phyloP scores from a whole-genome alignment of 2,113 vertebrate genomes.

The Enhydra lutris region DNA sequence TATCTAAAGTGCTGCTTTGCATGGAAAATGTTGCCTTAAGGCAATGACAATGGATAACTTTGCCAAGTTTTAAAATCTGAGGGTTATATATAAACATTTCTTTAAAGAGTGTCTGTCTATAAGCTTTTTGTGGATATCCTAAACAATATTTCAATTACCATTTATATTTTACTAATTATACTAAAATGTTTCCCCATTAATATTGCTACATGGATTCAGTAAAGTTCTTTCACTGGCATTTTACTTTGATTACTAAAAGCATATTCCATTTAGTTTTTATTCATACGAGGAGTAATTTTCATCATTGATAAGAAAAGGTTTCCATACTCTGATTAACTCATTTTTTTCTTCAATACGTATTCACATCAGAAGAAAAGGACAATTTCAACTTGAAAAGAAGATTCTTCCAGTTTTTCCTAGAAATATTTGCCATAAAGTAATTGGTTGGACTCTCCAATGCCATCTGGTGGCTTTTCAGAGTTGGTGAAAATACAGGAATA shows the following conservation, averaged over 20 bases:
- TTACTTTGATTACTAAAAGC: background rate
- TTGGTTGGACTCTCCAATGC: constrained; percentile 78
- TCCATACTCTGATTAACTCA: constrained; percentile 9
- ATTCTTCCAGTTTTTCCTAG: constrained; percentile 6
- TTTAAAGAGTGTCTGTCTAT: background rate
- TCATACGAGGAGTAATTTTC: background rate
- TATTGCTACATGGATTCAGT: constrained; percentile 52
- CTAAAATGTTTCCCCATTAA: constrained; percentile 41
- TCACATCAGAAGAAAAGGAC: constrained; percentile 50
- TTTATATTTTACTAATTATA: constrained; percentile 48
- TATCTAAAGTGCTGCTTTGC: background rate
- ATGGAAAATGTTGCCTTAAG: constrained; percentile 20
- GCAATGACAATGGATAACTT: constrained; percentile 20
- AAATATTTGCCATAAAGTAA: constrained; percentile 61
- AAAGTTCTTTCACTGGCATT: constrained; percentile 8
- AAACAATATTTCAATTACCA: constrained; percentile 17
- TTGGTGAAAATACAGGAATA: constrained; percentile 66
- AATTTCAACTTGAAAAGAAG: constrained; percentile 29
- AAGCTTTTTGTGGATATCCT: constrained; percentile 31
- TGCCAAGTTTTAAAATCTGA: constrained; percentile 17
- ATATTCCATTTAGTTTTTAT: background rate
- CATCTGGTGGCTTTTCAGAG: constrained; percentile 78
- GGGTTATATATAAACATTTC: constrained; percentile 12
- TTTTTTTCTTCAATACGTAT: constrained; percentile 52
- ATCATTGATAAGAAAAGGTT: background rate